These are phyloP conservation scores for Daubentonia madagascariensis DNA, from an alignment of 2,113 vertebrate genomes.

Conservation along the genomic window DNA sequence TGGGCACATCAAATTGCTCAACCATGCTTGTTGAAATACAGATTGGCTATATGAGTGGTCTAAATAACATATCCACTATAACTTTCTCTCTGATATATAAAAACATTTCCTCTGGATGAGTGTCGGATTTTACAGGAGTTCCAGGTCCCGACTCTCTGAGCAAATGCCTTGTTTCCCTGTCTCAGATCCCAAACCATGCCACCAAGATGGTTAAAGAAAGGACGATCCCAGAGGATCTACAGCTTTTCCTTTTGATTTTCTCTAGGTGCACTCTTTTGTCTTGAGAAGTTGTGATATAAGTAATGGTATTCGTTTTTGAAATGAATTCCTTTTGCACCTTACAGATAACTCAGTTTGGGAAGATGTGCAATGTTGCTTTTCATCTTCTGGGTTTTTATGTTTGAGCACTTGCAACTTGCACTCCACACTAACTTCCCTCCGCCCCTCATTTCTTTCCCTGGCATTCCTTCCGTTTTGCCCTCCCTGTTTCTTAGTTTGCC, in stretches of 20 bases:
- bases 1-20: not conserved
- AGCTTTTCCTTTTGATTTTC: not conserved
- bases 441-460: constrained; percentile 49
- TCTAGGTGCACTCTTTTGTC: not conserved
- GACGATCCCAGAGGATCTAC: fast-evolving
- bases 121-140: not conserved
- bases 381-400: constrained; percentile 69
- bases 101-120: not conserved
- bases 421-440: constrained; percentile 58
- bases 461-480: constrained; percentile 34
- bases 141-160: not conserved
- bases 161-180: not conserved
- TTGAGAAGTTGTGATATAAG: not conserved
- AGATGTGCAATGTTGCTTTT: constrained; percentile 32
- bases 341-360: not conserved
- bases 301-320: not conserved
- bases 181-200: not conserved
- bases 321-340: not conserved
- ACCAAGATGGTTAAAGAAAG: not conserved
- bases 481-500: constrained; percentile 75
- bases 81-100: not conserved
- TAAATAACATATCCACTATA: not conserved
- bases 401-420: constrained; percentile 61
- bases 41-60: not conserved
- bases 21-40: not conserved